Evolutionary conservation across 2,113 vertebrate genomes (phyloP), one percentile per base, ranked within the genome.

Genomic region (Xenopus borealis): DNA sequence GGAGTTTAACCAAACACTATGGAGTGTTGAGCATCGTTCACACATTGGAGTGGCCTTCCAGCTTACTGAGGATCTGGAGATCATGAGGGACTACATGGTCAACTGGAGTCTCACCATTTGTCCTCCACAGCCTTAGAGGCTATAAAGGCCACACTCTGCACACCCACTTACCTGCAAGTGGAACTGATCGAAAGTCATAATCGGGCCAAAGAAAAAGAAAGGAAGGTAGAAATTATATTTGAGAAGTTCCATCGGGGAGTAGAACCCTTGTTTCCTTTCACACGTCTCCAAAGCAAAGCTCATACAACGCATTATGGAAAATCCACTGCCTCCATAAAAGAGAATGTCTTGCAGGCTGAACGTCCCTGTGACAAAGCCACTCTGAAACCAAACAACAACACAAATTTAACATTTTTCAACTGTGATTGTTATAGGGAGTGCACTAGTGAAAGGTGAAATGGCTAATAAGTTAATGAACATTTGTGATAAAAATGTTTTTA

Each of bases 141-240:
- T 6, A 6, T 40, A 1, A 9, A 40, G 5, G 5, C 33, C 33
- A 40, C 33, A 6, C 33, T 40, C 53, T 9, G 9, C 4, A 9
- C 17, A 12, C 53, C 53, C 66, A 80, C 83, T 85, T 75, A 98
- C 97, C 90, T 99, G 97, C 20, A 86, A 69, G 0, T 94, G 86
- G 84, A 95, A 99, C 83, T 87, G 89, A 74, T 99, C 97, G 61
- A 97, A 99, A 0, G 95, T 98, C 96, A 99, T 97, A 86, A 99
- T 85, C 52, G 97, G 97, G 47, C 97, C 96, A 0, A 98, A 99
- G 86, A 96, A 99, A 89, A 99, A 99, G 90, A 97, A 98, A 0
- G 96, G 96, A 82, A 99, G 92, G 92, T 99, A 99, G 92, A 98
- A 99, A 86, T 99, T 99, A 88, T 98, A 99, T 80, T 96, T 96